Conservation (phyloP, 2,888 invertebrate genomes). For the Frankliniella fusca region DNA sequence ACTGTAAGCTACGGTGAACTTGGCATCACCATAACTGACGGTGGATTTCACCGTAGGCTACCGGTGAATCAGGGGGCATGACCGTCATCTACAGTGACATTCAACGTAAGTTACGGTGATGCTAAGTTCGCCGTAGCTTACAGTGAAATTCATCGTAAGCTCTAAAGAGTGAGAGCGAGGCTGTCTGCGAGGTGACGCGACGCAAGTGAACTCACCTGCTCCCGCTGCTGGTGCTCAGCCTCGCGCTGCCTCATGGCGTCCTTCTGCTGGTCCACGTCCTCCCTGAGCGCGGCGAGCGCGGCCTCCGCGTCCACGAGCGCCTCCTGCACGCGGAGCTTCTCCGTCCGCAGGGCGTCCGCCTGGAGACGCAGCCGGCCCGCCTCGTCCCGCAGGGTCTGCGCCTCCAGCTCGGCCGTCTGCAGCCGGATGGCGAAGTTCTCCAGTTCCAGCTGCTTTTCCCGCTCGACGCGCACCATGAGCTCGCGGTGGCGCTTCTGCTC, state of each 20-base stretch:
- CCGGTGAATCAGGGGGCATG: too few relatives aligned
- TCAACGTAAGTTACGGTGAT: too few relatives aligned
- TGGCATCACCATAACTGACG: too few relatives aligned
- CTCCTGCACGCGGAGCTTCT: constrained; percentile 52
- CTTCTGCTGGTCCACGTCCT: constrained; percentile 53
- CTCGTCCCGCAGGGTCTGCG: constrained; percentile 61
- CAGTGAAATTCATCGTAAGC: too few relatives aligned
- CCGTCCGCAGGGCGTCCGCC: constrained; percentile 58
- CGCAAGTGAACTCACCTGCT: constrained; percentile 40
- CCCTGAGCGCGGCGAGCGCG: constrained; percentile 53
- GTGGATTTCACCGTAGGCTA: too few relatives aligned
- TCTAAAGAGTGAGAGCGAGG: too few relatives aligned
- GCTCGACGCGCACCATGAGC: constrained; percentile 72
- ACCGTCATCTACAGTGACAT: too few relatives aligned
- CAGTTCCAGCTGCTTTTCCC: constrained; percentile 73
- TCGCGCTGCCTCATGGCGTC: constrained; percentile 52
- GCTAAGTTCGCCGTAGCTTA: too few relatives aligned
- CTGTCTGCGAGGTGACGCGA: too few relatives aligned
- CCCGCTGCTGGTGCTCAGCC: constrained; percentile 46
- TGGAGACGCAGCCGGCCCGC: constrained; percentile 59
- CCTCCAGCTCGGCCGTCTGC: constrained; percentile 65
- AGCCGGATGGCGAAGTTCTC: constrained; percentile 71
- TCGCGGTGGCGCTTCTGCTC: constrained; percentile 85
- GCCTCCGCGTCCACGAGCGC: constrained; percentile 57
- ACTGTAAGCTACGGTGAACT: too few relatives aligned